phyloP scores from a whole-genome alignment of 1,140 invertebrate species.

The Formica exsecta region DNA sequence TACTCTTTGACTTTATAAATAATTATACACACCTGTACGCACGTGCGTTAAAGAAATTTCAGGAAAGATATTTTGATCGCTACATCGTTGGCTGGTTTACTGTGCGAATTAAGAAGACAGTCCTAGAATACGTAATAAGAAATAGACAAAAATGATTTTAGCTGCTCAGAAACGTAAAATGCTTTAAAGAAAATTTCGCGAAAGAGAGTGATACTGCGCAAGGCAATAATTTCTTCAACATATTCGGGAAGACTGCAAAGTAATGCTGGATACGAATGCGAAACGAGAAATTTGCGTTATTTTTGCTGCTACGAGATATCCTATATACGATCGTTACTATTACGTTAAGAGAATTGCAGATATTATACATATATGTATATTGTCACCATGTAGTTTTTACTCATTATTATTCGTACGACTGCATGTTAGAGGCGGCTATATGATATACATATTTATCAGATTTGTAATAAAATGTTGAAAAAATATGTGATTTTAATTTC shows the following conservation, averaged over 20 bases:
- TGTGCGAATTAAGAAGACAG: neutral
- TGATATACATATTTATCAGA: constrained; percentile 44
- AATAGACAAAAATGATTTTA: constrained; percentile 46
- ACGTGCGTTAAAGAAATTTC: neutral
- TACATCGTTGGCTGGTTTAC: neutral
- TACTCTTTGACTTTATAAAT: neutral
- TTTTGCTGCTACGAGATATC: constrained; percentile 54
- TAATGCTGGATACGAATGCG: neutral
- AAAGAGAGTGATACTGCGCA: constrained; percentile 31
- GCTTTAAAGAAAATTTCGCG: constrained; percentile 54
- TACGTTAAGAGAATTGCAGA: constrained; percentile 39
- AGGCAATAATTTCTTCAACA: constrained; percentile 65
- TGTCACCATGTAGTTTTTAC: constrained; percentile 47
- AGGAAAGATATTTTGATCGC: neutral
- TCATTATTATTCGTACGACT: constrained; percentile 50
- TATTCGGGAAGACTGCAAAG: constrained; percentile 40
- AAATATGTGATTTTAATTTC: constrained; percentile 39
- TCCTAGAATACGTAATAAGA: constrained; percentile 33
- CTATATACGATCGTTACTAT: constrained; percentile 36
- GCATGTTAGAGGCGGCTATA: constrained; percentile 44
- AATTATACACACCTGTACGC: neutral
- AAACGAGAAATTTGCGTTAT: constrained; percentile 35
- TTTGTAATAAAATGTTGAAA: constrained; percentile 36
- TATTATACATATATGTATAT: constrained; percentile 17
- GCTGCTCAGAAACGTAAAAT: constrained; percentile 56